Evolutionary conservation across 2,888 invertebrate genomes (phyloP).

Genomic region (Diploptera punctata): DNA sequence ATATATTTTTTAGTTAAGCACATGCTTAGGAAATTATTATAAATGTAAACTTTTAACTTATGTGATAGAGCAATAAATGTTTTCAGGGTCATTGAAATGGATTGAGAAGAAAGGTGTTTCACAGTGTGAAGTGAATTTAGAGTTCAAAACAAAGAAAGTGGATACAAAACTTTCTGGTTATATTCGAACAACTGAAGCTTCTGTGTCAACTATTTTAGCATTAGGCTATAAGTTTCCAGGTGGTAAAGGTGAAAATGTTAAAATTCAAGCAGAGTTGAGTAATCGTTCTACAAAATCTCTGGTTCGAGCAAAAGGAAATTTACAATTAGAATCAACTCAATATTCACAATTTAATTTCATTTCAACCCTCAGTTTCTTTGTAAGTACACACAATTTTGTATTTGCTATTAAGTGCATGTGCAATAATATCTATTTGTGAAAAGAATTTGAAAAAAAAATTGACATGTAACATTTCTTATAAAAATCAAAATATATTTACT

Average conservation of each 20-base stretch:
- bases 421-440: too few relatives aligned
- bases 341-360: conserved; percentile 78
- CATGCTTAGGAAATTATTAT: too few relatives aligned
- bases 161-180: conserved; percentile 77
- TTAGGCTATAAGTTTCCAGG: conserved; percentile 71
- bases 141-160: conserved; percentile 79
- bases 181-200: conserved; percentile 63
- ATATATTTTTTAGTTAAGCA: too few relatives aligned
- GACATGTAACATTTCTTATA: too few relatives aligned
- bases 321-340: conserved; percentile 75
- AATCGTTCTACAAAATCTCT: conserved; percentile 65
- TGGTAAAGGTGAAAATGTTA: conserved; percentile 62
- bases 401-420: too few relatives aligned
- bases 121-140: conserved; percentile 77
- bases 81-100: conserved; percentile 64
- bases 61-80: too few relatives aligned
- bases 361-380: conserved; percentile 68
- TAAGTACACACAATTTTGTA: too few relatives aligned
- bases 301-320: conserved; percentile 66
- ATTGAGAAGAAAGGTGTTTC: conserved; percentile 72
- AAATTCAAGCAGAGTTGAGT: conserved; percentile 50
- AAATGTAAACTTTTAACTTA: too few relatives aligned
- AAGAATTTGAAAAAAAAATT: too few relatives aligned
- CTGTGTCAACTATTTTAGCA: conserved; percentile 65
- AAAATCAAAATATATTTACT: too few relatives aligned